A percentile compares a stretch with the other conserved stretches of the same genome.
phyloP scores from a whole-genome alignment of 2,888 invertebrate species.

The Aphidius colemani region DNA sequence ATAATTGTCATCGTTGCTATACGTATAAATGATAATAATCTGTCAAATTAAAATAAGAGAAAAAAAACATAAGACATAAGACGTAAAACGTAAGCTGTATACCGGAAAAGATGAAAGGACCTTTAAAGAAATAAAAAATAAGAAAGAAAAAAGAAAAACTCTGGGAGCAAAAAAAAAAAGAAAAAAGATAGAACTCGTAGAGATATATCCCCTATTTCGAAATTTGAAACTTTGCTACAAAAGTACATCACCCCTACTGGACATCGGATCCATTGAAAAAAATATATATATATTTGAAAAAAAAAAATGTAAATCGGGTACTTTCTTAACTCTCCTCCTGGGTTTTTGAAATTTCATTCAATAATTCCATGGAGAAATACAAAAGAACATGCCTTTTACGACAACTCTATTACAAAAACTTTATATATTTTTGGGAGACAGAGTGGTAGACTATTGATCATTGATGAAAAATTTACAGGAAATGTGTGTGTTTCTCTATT shows the following conservation, averaged over 20 bases:
- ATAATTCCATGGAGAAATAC: conserved; percentile 10
- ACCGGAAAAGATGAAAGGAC: conserved; percentile 17
- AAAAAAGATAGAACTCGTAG: conserved; percentile 38
- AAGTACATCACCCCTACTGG: conserved; percentile 40
- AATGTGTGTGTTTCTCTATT: conserved; percentile 37
- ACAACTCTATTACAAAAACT: conserved; percentile 44
- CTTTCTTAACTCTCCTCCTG: conserved; percentile 24
- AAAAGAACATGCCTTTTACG: conserved; percentile 29
- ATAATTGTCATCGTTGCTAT: too few species aligned
- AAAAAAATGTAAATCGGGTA: conserved; percentile 23
- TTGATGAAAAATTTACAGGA: conserved; percentile 37
- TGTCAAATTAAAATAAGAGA: too few species aligned
- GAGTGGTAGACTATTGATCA: conserved; percentile 27
- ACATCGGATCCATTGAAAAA: conserved; percentile 33
- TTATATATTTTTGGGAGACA: too few species aligned
- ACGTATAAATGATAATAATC: too few species aligned
- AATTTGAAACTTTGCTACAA: conserved; percentile 36
- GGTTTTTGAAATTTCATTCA: too few species aligned
- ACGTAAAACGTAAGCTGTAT: too few species aligned
- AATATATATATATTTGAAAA: too few species aligned
- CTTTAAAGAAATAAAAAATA: conserved; percentile 19
- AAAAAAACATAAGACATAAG: too few species aligned
- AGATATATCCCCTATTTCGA: conserved; percentile 41
- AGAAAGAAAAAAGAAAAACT: conserved; percentile 14
- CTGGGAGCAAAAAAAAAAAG: conserved; percentile 10